These are phyloP conservation scores for Microcebus jonahi DNA, from an alignment of 2,113 vertebrate species.

Conservation along the genomic window DNA sequence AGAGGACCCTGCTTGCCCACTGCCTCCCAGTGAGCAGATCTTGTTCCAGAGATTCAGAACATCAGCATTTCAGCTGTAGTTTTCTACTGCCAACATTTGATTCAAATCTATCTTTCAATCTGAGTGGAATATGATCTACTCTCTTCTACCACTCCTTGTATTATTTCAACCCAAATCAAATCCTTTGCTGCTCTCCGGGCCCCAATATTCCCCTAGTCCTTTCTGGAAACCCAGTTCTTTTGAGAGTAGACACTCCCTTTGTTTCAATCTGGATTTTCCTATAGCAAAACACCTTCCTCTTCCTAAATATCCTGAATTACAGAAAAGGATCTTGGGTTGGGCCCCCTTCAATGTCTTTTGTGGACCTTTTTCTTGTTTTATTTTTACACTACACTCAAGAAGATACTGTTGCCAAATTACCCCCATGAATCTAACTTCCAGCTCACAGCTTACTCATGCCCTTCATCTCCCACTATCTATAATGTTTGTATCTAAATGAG, in stretches of 20 bases:
- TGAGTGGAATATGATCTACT: no score
- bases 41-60: no score
- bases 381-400: not conserved
- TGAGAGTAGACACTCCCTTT: not conserved
- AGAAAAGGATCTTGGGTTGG: not conserved
- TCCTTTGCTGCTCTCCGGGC: no score
- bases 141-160: not conserved
- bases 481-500: not conserved
- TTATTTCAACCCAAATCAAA: not conserved
- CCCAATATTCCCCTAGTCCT: not conserved
- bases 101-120: not conserved
- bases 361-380: not conserved
- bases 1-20: accelerated
- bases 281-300: not conserved
- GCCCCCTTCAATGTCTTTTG: not conserved
- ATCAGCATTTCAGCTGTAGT: not conserved
- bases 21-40: not conserved
- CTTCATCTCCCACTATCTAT: not conserved
- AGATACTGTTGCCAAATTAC: not conserved
- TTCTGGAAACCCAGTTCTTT: not conserved
- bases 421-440: not conserved
- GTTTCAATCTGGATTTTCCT: not conserved
- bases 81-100: not conserved
- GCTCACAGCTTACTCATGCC: not conserved
- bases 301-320: not conserved